These are phyloP conservation scores for Drosophila heteroneura DNA, from an alignment of 2,888 invertebrate genomes.

Conservation along the genomic window DNA sequence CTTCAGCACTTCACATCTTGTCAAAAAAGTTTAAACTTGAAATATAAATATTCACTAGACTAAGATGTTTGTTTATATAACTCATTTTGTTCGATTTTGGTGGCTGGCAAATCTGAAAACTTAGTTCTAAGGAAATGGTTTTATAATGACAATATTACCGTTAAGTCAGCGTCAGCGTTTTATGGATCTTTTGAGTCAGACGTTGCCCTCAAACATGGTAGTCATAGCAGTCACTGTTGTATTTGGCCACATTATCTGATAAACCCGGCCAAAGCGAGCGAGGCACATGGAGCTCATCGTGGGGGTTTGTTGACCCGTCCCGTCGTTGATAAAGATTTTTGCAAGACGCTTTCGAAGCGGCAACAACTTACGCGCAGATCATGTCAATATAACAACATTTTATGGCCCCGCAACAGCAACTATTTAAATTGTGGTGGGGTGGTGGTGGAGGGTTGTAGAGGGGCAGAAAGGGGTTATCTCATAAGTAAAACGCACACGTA, in stretches of 20 bases:
- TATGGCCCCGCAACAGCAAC: constrained; percentile 37
- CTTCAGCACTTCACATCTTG: not conserved
- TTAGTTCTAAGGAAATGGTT: constrained; percentile 10
- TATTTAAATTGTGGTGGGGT: not conserved
- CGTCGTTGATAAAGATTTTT: constrained; percentile 73
- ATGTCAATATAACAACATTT: constrained; percentile 68
- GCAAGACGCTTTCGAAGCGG: constrained; percentile 50
- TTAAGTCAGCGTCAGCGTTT: constrained; percentile 59
- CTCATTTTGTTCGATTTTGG: not conserved
- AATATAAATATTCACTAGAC: not conserved
- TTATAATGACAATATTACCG: constrained; percentile 60
- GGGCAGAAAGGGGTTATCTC: constrained; percentile 49
- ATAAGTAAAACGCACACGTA: constrained; percentile 78
- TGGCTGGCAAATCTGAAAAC: not conserved
- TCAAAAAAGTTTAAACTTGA: not conserved
- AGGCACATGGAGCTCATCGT: constrained; percentile 23
- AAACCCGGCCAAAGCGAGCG: constrained; percentile 38
- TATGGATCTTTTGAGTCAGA: constrained; percentile 67
- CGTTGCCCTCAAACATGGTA: constrained; percentile 8
- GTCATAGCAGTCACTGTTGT: constrained; percentile 35
- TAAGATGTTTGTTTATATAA: not conserved
- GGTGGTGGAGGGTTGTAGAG: not conserved
- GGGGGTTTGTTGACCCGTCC: constrained; percentile 72
- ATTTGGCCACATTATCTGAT: constrained; percentile 66
- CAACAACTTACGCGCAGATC: constrained; percentile 71